Evolutionary conservation across 2,797 vertebrate genomes (phyloP).

Genomic region (Rhabdophis nuchalis): DNA sequence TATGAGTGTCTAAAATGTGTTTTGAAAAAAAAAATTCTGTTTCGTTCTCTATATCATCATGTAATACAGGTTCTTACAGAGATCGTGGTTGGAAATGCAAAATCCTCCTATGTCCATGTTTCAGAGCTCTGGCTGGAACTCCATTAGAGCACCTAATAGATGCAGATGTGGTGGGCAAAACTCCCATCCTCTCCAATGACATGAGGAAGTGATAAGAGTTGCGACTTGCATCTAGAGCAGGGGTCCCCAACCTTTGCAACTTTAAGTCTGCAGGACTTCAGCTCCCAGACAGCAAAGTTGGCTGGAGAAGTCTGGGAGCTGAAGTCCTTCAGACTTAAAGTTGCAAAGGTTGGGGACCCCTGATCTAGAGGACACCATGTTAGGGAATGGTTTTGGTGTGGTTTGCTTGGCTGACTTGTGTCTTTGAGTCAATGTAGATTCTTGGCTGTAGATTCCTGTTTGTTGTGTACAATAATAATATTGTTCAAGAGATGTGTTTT

Average conservation of each 20-base stretch:
- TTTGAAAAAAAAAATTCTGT: neutral
- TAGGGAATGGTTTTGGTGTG: neutral
- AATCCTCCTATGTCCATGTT: neutral
- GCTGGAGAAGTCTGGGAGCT: no score
- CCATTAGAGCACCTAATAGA: neutral
- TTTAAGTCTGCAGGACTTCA: no score
- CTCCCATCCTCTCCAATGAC: neutral
- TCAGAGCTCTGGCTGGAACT: neutral
- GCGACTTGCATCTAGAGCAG: neutral
- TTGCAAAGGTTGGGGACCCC: no score
- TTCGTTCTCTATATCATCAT: neutral
- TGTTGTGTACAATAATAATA: neutral
- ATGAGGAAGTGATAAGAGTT: neutral
- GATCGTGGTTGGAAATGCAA: neutral
- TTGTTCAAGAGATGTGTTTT: neutral
- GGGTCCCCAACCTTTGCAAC: no score
- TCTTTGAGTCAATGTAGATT: neutral
- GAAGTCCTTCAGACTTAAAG: no score
- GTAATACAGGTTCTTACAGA: neutral
- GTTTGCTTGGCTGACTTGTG: neutral
- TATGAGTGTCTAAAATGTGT: neutral
- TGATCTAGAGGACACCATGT: neutral
- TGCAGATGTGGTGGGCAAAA: neutral
- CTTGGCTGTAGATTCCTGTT: neutral
- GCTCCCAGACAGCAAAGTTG: no score